A percentile compares a stretch with the other conserved stretches of the same genome.
Evolutionary conservation across 2,888 invertebrate genomes (phyloP).

Genomic region (Macrostomum cliftonense): DNA sequence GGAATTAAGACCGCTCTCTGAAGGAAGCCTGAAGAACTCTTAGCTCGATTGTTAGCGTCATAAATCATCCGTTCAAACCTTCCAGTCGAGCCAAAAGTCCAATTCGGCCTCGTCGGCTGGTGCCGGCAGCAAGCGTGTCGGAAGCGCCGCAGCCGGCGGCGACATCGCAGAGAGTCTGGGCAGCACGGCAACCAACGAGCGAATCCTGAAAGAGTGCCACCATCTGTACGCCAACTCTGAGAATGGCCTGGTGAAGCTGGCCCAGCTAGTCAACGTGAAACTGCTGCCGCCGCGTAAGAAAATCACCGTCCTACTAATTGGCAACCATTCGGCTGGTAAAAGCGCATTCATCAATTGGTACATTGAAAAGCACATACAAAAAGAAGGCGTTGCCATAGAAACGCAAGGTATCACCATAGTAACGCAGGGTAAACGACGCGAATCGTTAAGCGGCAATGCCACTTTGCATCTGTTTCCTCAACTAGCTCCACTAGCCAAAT

Average conservation of each 20-base stretch:
- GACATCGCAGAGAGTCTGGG: conserved; percentile 34
- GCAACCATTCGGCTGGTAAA: conserved; percentile 46
- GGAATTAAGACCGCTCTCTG: no score
- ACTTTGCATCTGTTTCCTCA: conserved; percentile 44
- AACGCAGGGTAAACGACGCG: conserved; percentile 43
- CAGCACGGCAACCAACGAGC: conserved; percentile 40
- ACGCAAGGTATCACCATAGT: conserved; percentile 45
- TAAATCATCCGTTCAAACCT: no score
- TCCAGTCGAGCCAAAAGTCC: no score
- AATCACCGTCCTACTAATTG: conserved; percentile 43
- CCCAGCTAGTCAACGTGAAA: conserved; percentile 37
- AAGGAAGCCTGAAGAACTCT: no score
- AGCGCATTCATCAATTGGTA: conserved; percentile 47
- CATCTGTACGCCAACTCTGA: conserved; percentile 40
- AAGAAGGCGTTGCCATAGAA: conserved; percentile 46
- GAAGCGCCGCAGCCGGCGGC: conserved; percentile 9
- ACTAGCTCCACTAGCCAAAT: conserved; percentile 41
- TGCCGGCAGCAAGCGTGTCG: no score
- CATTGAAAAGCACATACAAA: conserved; percentile 44
- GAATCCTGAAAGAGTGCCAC: conserved; percentile 42
- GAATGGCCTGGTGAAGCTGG: conserved; percentile 41
- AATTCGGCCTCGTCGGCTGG: no score
- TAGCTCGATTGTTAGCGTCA: no score
- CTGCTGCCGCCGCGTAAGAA: conserved; percentile 43
- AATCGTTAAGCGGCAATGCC: conserved; percentile 43